Base-by-base conservation (phyloP, 2,797 vertebrate species). In the Clarias laeviceps region DNA sequence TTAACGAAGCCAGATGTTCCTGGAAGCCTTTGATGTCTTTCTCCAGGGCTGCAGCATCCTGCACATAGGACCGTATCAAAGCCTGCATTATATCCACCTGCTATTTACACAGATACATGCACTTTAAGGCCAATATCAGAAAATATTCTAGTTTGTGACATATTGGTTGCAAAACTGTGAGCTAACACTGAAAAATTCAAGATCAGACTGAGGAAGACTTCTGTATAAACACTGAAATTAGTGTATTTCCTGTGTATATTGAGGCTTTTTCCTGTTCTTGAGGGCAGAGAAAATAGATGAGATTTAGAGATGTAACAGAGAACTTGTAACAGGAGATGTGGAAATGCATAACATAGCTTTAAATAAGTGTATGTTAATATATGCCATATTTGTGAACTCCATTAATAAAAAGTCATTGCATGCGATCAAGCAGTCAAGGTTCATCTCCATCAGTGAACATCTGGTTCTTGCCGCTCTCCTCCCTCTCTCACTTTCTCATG, bases 401-500 rank as follows among this genome's bases (percentile, higher is more conserved):
- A 37, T 79, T 70, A 37, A 57, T 15, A 50, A 7, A 37, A 37
- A 45, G 29, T 29, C 7, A 0, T 57, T 66, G 8, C 62, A 78
- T 50, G 50, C 20, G 40, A 20, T 50, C 6, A 29, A 14, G 37
- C 20, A 62, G n/a, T 80, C 84, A 80, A 80, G 20, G 2, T 29
- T 72, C 27, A 80, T 24, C 27, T 32, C 27, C 9, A 34, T 37
- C 64, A 59, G 77, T 79, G 32, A 74, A 89, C 89, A 90, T 90
- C 88, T 88, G 78, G 56, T 88, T 22, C 20, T 59, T 85, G 66
- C 54, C 82, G 45, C 29, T 29, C 65, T 57, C 65, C 24, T 77
- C 80, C 86, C 73, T 79, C 57, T 86, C 8, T 27, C 37, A 37
- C 66, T 88, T 88, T 89, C 89, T 88, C 88, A 89, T 64, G 88